A percentile compares a stretch with the other conserved stretches of the same genome.
Conservation (phyloP, 2,113 vertebrate genomes). For the Apaloderma vittatum region DNA sequence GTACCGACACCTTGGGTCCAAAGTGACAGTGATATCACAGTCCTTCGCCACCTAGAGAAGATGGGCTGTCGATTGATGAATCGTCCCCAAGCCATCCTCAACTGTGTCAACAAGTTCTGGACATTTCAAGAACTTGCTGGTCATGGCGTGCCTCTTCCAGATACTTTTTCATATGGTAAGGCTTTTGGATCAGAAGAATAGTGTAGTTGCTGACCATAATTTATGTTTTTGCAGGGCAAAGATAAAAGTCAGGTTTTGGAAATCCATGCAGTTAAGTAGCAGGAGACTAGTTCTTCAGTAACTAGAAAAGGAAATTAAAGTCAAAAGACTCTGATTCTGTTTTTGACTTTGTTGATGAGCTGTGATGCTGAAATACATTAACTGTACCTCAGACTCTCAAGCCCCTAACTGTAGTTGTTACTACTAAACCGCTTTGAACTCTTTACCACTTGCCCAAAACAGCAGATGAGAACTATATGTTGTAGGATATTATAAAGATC, state of each 20-base stretch:
- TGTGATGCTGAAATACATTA: not conserved
- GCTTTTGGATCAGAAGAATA: not conserved
- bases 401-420: not conserved
- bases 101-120: slow-evolving; percentile 88
- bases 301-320: not conserved
- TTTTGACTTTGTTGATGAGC: not conserved
- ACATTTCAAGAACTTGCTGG: slow-evolving; percentile 86
- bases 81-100: slow-evolving; percentile 85
- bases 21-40: slow-evolving; percentile 86
- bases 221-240: not conserved
- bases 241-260: not conserved
- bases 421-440: not conserved
- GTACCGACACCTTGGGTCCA: slow-evolving; percentile 88
- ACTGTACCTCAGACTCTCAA: not conserved
- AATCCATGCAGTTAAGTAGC: not conserved
- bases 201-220: not conserved
- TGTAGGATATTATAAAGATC: not conserved
- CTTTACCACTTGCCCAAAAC: not conserved
- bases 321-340: not conserved
- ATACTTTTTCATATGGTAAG: slow-evolving; percentile 87
- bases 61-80: slow-evolving; percentile 87
- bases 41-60: slow-evolving; percentile 86
- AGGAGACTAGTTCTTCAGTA: not conserved
- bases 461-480: not conserved
- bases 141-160: slow-evolving; percentile 85